phyloP scores from a whole-genome alignment of 2,888 invertebrate genomes.

The Sturmia bella region DNA sequence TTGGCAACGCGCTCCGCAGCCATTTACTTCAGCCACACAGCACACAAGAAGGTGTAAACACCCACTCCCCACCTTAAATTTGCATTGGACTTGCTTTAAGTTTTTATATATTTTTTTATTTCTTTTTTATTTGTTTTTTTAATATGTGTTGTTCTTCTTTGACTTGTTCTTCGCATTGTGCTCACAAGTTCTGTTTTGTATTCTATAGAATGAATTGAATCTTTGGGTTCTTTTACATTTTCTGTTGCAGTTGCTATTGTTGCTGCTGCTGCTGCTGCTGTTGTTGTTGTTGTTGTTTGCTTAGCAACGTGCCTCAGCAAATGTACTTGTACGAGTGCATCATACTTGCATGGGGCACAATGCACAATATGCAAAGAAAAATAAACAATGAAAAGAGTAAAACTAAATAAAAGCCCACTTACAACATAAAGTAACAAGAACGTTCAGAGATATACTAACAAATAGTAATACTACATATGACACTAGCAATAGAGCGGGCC shows the following conservation, averaged over 20 bases:
- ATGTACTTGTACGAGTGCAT: slow-evolving; percentile 62
- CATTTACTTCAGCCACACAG: neutral
- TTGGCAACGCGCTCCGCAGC: neutral
- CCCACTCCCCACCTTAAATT: slow-evolving; percentile 37
- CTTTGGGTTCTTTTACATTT: slow-evolving; percentile 60
- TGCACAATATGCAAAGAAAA: slow-evolving; percentile 47
- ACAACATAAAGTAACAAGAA: slow-evolving; percentile 45
- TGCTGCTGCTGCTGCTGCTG: slow-evolving; percentile 73
- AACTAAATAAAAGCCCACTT: slow-evolving; percentile 61
- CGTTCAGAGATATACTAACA: slow-evolving; percentile 21
- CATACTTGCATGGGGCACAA: slow-evolving; percentile 52
- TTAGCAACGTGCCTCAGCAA: slow-evolving; percentile 71
- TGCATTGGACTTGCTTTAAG: slow-evolving; percentile 27
- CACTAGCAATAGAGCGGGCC: too few relatives aligned
- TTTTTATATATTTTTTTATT: neutral
- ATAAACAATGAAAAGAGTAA: slow-evolving; percentile 21
- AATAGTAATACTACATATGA: neutral
- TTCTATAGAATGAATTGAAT: slow-evolving; percentile 60
- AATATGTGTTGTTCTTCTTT: slow-evolving; percentile 51
- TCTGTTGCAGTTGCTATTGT: slow-evolving; percentile 67
- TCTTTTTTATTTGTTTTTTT: neutral
- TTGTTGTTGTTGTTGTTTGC: slow-evolving; percentile 70
- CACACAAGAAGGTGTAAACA: slow-evolving; percentile 27
- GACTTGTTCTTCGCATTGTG: slow-evolving; percentile 41
- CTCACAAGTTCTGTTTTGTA: slow-evolving; percentile 55